A percentile compares a stretch with the other conserved stretches of the same genome.
These are phyloP conservation scores for Leuciscus idus DNA, from an alignment of 2,113 vertebrate genomes.

Conservation along the genomic window DNA sequence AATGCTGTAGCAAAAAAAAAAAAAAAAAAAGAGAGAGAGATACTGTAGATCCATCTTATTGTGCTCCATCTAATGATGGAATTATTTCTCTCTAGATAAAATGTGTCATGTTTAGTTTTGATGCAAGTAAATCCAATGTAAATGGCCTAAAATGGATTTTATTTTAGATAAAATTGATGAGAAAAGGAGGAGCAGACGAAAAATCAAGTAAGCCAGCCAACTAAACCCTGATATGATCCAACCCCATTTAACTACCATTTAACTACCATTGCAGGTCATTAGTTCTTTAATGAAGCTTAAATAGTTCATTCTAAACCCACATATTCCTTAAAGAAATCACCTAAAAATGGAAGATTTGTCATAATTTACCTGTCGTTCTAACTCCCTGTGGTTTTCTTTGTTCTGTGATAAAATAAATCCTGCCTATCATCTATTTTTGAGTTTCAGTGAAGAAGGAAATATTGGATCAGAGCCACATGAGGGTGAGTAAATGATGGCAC, in stretches of 20 bases:
- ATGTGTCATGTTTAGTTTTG: conserved; percentile 19
- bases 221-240: conserved; percentile 15
- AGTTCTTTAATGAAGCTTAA: not conserved
- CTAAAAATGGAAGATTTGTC: not conserved
- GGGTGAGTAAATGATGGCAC: not conserved
- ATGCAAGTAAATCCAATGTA: not conserved
- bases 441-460: not conserved
- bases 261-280: conserved; percentile 14
- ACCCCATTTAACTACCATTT: conserved; percentile 21
- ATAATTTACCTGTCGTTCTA: not conserved
- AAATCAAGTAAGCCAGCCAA: not conserved
- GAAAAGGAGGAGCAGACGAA: conserved; percentile 23
- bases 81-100: conserved; percentile 3
- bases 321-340: not conserved
- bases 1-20: not conserved
- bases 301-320: not conserved
- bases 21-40: not conserved
- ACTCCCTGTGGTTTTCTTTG: not conserved
- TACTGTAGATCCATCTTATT: not conserved
- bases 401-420: not conserved
- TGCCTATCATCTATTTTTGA: not conserved
- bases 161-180: conserved; percentile 30
- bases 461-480: not conserved
- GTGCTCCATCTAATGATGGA: not conserved
- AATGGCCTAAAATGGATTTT: not conserved